Percentiles rank a stretch among this genome's conserved stretches.
Conservation (phyloP, 1,140 invertebrate genomes). For the Mercenaria mercenaria region DNA sequence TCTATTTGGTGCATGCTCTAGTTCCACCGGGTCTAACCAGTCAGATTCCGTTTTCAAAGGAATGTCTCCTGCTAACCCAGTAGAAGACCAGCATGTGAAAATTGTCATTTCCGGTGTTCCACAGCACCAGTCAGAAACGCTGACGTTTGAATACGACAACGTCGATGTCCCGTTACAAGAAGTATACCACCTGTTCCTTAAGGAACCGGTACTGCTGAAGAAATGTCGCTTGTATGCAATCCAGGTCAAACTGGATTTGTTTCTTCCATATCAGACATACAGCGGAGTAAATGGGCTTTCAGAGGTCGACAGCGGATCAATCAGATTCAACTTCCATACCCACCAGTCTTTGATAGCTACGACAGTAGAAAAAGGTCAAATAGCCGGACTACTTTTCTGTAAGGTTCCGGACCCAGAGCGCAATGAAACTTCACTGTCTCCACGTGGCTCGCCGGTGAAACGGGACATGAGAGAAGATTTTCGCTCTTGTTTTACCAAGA, state of each 20-base stretch:
- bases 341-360: conserved; percentile 64
- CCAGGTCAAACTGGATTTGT: conserved; percentile 61
- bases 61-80: not conserved
- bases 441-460: conserved; percentile 58
- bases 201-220: conserved; percentile 53
- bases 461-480: conserved; percentile 37
- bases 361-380: conserved; percentile 60
- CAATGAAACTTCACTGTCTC: conserved; percentile 48
- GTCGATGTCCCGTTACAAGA: conserved; percentile 58
- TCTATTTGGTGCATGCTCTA: conserved; percentile 56
- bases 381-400: conserved; percentile 58
- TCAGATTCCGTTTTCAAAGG: conserved; percentile 31
- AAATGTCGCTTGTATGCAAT: conserved; percentile 57
- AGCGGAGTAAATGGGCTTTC: conserved; percentile 45
- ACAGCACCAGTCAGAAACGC: conserved; percentile 41
- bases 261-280: conserved; percentile 60
- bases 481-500: conserved; percentile 40
- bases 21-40: conserved; percentile 35
- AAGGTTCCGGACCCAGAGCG: conserved; percentile 58
- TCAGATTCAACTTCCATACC: conserved; percentile 51
- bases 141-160: conserved; percentile 57
- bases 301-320: conserved; percentile 56
- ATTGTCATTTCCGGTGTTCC: conserved; percentile 54
- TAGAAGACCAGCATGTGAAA: conserved; percentile 60
- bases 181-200: conserved; percentile 45